phyloP scores from a whole-genome alignment of 2,888 invertebrate genomes.

The Hylaea fasciaria region DNA sequence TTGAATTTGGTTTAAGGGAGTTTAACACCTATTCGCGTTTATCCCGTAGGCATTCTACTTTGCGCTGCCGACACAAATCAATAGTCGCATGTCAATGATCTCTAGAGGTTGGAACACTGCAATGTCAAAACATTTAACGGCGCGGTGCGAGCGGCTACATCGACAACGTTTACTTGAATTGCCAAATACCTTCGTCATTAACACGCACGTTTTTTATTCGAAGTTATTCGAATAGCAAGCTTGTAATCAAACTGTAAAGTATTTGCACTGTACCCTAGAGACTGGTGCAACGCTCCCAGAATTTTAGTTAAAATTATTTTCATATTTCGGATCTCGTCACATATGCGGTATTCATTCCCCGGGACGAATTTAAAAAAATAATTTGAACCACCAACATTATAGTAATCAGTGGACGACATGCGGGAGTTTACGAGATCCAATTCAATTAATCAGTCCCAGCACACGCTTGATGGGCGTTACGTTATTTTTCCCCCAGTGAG shows the following conservation, averaged over 20 bases:
- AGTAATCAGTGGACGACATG: slow-evolving; percentile 41
- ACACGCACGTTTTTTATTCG: slow-evolving; percentile 26
- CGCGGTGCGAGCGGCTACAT: slow-evolving; percentile 17
- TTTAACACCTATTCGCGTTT: slow-evolving; percentile 29
- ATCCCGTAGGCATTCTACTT: slow-evolving; percentile 33
- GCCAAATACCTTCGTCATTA: slow-evolving; percentile 24
- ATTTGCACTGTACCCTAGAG: slow-evolving; percentile 29
- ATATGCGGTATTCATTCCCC: slow-evolving; percentile 40
- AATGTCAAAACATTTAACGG: slow-evolving; percentile 46
- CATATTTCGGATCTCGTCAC: slow-evolving; percentile 40
- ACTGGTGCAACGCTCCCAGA: slow-evolving; percentile 35
- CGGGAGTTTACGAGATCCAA: slow-evolving; percentile 48
- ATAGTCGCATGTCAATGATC: slow-evolving; percentile 57
- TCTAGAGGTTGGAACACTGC: slow-evolving; percentile 43
- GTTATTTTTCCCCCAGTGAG: slow-evolving; percentile 16
- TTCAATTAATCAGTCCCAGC: slow-evolving; percentile 55
- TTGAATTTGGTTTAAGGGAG: slow-evolving; percentile 17
- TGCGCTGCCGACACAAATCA: slow-evolving; percentile 52
- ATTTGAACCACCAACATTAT: slow-evolving; percentile 37
- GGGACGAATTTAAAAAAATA: slow-evolving; percentile 38
- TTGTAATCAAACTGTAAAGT: slow-evolving; percentile 31
- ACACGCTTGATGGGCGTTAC: slow-evolving; percentile 8
- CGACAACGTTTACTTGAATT: slow-evolving; percentile 28
- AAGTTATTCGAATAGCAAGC: slow-evolving; percentile 36
- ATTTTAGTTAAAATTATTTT: slow-evolving; percentile 43